A percentile compares a stretch with the other conserved stretches of the same genome.
These are phyloP conservation scores for Hirudinaria manillensis DNA, from an alignment of 2,888 invertebrate genomes.

Conservation along the genomic window DNA sequence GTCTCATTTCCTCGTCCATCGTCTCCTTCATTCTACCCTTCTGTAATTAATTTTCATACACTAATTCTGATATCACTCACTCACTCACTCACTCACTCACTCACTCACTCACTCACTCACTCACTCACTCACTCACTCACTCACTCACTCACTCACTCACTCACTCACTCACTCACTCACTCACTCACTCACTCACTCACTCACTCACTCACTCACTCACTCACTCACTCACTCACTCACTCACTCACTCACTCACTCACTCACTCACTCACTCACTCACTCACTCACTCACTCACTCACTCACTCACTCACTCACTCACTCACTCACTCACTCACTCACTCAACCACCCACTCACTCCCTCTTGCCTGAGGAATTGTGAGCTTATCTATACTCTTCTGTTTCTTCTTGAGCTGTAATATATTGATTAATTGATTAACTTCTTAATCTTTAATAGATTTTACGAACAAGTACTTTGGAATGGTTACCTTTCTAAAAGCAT, in stretches of 20 bases:
- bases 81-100: slow-evolving; percentile 34
- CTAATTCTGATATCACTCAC: not conserved
- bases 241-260: slow-evolving; percentile 34
- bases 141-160: slow-evolving; percentile 32
- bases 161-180: slow-evolving; percentile 35
- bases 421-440: too few relatives aligned
- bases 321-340: not conserved
- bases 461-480: too few relatives aligned
- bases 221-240: slow-evolving; percentile 34
- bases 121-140: slow-evolving; percentile 34
- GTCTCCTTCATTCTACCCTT: too few relatives aligned
- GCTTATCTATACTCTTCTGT: too few relatives aligned
- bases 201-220: slow-evolving; percentile 34
- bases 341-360: too few relatives aligned
- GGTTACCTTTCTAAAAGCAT: not conserved
- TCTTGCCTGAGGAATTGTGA: too few relatives aligned
- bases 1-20: too few relatives aligned
- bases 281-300: slow-evolving; percentile 22
- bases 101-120: slow-evolving; percentile 36
- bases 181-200: slow-evolving; percentile 33
- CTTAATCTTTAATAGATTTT: too few relatives aligned
- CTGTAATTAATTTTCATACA: not conserved
- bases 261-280: slow-evolving; percentile 35
- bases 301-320: not conserved
- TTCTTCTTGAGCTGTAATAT: too few relatives aligned